phyloP scores from a whole-genome alignment of 2,888 invertebrate species.

The Alloscopus bannaensis region DNA sequence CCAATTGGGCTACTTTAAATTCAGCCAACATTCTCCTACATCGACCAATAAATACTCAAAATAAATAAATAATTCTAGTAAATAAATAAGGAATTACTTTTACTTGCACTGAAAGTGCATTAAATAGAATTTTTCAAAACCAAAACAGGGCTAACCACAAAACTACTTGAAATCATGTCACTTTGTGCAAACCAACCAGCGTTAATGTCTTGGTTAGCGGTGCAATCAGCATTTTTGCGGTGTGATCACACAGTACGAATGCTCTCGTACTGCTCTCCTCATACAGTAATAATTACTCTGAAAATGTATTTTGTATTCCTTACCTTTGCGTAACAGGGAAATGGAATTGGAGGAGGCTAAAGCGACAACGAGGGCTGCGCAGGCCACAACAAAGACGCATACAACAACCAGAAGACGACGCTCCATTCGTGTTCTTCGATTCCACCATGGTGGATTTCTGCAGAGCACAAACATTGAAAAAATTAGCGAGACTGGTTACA shows the following conservation, averaged over 20 bases:
- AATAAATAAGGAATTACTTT: no score
- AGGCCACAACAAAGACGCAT: slow-evolving; percentile 79
- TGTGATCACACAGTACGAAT: no score
- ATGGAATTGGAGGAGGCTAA: slow-evolving; percentile 77
- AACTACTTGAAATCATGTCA: slow-evolving; percentile 12
- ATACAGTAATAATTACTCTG: neutral
- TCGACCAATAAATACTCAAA: no score
- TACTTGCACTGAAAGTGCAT: no score
- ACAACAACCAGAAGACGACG: slow-evolving; percentile 81
- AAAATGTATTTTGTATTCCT: slow-evolving; percentile 4
- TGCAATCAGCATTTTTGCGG: slow-evolving; percentile 28
- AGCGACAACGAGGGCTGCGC: slow-evolving; percentile 80
- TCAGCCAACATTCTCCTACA: no score
- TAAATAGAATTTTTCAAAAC: no score
- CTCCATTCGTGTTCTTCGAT: slow-evolving; percentile 84
- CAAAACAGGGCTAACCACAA: no score
- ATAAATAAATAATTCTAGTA: no score
- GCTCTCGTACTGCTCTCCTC: neutral
- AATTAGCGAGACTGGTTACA: no score
- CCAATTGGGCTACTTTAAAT: no score
- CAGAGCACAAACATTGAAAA: neutral
- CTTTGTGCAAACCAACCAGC: slow-evolving; percentile 24
- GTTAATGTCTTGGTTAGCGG: slow-evolving; percentile 32
- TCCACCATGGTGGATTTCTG: slow-evolving; percentile 90
- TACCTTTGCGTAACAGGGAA: slow-evolving; percentile 49